A percentile compares a stretch with the other conserved stretches of the same genome.
Conservation (phyloP, 2,888 invertebrate genomes). For the Vanessa cardui region DNA sequence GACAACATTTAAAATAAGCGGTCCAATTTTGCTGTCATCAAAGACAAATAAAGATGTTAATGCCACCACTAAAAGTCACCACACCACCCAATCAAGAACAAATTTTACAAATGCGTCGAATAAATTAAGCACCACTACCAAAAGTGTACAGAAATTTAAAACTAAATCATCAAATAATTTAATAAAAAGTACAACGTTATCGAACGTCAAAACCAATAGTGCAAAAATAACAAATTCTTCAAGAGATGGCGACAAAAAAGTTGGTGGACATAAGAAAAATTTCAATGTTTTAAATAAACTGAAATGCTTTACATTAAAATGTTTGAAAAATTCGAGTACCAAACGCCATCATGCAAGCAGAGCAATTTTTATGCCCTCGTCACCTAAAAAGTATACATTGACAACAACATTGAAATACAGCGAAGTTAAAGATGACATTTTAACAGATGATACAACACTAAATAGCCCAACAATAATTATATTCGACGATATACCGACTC, state of each 20-base stretch:
- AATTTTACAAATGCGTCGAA: background rate
- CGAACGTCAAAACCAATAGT: background rate
- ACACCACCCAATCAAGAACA: background rate
- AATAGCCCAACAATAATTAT: slow-evolving; percentile 49
- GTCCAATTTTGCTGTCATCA: background rate
- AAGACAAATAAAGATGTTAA: background rate
- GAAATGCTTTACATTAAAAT: background rate
- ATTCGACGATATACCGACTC: slow-evolving; percentile 43
- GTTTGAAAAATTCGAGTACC: background rate
- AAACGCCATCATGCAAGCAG: background rate
- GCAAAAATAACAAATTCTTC: background rate
- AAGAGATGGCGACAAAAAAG: background rate
- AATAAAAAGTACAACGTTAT: background rate
- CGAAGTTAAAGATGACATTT: background rate
- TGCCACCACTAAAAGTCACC: too few species aligned
- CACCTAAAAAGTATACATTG: too few species aligned
- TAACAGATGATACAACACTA: slow-evolving; percentile 25
- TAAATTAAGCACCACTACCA: background rate
- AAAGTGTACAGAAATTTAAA: background rate
- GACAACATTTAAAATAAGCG: background rate
- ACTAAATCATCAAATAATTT: background rate
- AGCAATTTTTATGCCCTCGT: too few species aligned
- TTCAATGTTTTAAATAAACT: background rate
- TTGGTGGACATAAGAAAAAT: background rate
- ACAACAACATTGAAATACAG: background rate